phyloP scores from a whole-genome alignment of 2,797 vertebrate genomes.

The Nasua narica region DNA sequence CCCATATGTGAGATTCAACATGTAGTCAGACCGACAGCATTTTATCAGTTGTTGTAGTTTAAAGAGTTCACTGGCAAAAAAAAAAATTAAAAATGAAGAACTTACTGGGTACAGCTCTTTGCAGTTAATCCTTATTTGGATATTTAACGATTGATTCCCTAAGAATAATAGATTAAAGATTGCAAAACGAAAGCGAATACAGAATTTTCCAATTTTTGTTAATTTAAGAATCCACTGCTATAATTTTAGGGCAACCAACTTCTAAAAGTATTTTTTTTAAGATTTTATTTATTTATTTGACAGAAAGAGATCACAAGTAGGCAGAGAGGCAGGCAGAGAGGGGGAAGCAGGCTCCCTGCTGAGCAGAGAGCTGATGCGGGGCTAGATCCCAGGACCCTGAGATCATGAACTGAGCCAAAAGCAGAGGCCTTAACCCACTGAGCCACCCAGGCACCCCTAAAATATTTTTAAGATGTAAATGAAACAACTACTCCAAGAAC shows the following conservation, averaged over 20 bases:
- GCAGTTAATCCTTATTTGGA: neutral
- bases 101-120: neutral
- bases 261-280: neutral
- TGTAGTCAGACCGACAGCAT: neutral
- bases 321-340: no score
- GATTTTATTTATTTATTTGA: no score
- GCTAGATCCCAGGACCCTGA: no score
- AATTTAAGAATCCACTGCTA: neutral
- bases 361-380: no score
- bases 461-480: constrained; percentile 38
- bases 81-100: neutral
- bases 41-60: neutral
- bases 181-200: neutral
- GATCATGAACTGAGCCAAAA: no score
- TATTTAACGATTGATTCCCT: neutral
- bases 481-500: neutral
- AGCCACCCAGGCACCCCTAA: neutral
- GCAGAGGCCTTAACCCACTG: no score
- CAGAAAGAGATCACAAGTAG: no score
- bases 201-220: constrained; percentile 27
- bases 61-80: neutral
- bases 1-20: neutral
- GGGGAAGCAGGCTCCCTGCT: no score
- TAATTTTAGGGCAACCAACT: neutral
- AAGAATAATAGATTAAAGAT: neutral